Evolutionary conservation across 2,888 invertebrate genomes (phyloP).

Genomic region (Agriopis marginaria): DNA sequence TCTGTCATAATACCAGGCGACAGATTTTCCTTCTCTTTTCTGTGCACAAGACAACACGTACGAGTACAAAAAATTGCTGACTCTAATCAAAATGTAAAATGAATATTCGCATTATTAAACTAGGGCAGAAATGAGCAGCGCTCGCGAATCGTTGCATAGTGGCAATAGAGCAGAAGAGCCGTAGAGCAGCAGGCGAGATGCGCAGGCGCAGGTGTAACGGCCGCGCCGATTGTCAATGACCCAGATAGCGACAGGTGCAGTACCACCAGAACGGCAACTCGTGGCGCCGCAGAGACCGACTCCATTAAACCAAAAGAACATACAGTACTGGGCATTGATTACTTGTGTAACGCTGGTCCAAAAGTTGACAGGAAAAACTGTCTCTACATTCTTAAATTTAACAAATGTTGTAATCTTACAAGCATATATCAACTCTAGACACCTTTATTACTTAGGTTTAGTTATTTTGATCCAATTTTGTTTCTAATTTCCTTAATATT

Average conservation of each 20-base stretch:
- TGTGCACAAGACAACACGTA: background rate
- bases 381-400: too few relatives aligned
- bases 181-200: slow-evolving; percentile 17
- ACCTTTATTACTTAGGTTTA: too few relatives aligned
- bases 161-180: slow-evolving; percentile 6
- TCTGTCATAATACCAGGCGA: too few relatives aligned
- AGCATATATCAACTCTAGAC: too few relatives aligned
- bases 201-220: slow-evolving; percentile 39
- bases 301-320: background rate
- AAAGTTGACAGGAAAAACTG: too few relatives aligned
- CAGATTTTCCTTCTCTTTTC: too few relatives aligned
- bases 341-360: too few relatives aligned
- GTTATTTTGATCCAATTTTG: too few relatives aligned
- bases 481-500: too few relatives aligned
- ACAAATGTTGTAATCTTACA: too few relatives aligned
- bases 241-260: slow-evolving; percentile 39
- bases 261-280: slow-evolving; percentile 27
- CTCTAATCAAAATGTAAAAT: background rate
- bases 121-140: background rate
- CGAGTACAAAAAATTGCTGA: background rate
- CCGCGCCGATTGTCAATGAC: slow-evolving; percentile 45
- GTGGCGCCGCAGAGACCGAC: background rate
- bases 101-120: background rate
- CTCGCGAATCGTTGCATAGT: background rate
- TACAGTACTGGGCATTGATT: too few relatives aligned